Evolutionary conservation across 1,140 invertebrate genomes (phyloP), one percentile per base, ranked within the genome.

Genomic region (Meloidogyne floridensis): DNA sequence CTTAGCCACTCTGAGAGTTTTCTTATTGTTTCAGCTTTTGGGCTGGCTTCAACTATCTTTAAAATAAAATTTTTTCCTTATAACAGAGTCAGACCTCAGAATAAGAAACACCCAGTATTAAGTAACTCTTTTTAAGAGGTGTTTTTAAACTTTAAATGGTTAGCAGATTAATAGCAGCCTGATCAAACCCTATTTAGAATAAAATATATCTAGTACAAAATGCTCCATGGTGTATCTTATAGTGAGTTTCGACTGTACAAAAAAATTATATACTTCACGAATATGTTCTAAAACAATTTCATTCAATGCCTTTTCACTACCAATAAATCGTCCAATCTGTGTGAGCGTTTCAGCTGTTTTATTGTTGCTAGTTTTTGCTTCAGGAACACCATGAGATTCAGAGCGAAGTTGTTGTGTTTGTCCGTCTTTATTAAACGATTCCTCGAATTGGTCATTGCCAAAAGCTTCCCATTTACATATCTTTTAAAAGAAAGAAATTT

Each of bases 1-100:
- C 93, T 92, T 2, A 98, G 91, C 71, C 94, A 94, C 86, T 94
- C 93, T 81, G 93, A 92, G 0, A 94, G 93, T 92, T 96, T 97
- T 15, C 93, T 91, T 0, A 95, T 92, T 0, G 93, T 92, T 91
- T 95, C 95, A 84, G 94, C 93, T 0, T 94, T 95, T 84, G 94
- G 93, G 4, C 94, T 93, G 11, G 92, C 93, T 13, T 93, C 91
- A 51, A 97, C 83, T 42, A 92, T 87, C 92, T 92, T 74, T 15
- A 54, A 54, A 54, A 4, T n/a, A 20, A 18, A 71, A 6, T 20
- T 54, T 18, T 20, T n/a, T 54, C 4, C 7, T 1, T 54, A n/a
- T 74, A 0, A 15, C 0, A 32, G 32, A 32, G 32, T 32, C 32
- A 2, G 1, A 32, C 32, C 32, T 32, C 32, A 32, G 1, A 32